phyloP scores from a whole-genome alignment of 1,140 invertebrate genomes.

The Drosophila virilis region DNA sequence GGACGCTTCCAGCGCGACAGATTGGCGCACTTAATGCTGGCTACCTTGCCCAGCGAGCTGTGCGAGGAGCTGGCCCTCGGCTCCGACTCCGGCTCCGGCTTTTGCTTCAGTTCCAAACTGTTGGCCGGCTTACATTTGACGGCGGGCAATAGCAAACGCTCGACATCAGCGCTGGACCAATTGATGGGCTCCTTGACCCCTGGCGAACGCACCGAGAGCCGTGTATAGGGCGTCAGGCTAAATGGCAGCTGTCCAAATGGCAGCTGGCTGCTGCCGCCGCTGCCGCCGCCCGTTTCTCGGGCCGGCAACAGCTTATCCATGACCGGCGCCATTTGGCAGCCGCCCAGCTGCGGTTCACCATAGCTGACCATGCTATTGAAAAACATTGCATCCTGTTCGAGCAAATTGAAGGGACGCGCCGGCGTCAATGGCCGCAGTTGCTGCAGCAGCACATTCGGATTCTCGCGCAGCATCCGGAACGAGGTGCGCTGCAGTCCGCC shows the following conservation, averaged over 20 bases:
- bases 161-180: conserved; percentile 2
- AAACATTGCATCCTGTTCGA: conserved; percentile 75
- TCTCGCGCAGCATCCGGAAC: conserved; percentile 61
- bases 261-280: not conserved
- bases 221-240: not conserved
- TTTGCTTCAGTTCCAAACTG: too few relatives aligned
- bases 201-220: conserved; percentile 29
- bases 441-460: conserved; percentile 57
- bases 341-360: not conserved
- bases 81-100: not conserved
- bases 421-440: conserved; percentile 48
- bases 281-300: conserved; percentile 25
- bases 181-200: not conserved
- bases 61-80: not conserved
- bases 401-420: conserved; percentile 47
- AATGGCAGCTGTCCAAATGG: conserved; percentile 1
- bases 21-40: not conserved
- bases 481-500: conserved; percentile 53
- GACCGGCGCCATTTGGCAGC: not conserved
- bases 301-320: not conserved
- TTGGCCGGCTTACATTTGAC: not conserved
- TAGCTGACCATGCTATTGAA: conserved; percentile 57
- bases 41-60: not conserved
- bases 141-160: conserved; percentile 1
- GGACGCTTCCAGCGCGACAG: conserved; percentile 5